These are phyloP conservation scores for Escarpia spicata DNA, from an alignment of 2,888 invertebrate genomes.

Conservation along the genomic window DNA sequence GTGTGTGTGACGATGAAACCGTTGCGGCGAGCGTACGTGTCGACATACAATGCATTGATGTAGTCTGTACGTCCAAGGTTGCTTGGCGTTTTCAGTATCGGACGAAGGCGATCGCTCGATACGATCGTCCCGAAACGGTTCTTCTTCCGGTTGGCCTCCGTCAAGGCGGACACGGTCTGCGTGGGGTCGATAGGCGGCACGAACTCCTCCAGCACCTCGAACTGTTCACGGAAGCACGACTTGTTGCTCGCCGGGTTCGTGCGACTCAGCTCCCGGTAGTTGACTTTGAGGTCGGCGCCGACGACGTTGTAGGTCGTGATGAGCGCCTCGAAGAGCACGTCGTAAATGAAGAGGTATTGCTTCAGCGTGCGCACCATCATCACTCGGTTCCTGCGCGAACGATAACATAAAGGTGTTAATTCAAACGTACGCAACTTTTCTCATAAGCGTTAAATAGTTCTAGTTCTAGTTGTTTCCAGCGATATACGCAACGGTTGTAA, in stretches of 20 bases:
- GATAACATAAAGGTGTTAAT: neutral
- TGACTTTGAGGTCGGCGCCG: slow-evolving; percentile 51
- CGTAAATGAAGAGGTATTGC: slow-evolving; percentile 63
- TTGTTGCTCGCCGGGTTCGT: slow-evolving; percentile 48
- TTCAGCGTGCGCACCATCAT: slow-evolving; percentile 62
- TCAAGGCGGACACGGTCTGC: slow-evolving; percentile 48
- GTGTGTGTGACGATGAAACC: slow-evolving; percentile 63
- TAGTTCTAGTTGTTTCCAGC: too few species aligned
- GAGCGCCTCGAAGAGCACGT: slow-evolving; percentile 60
- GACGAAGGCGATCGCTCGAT: slow-evolving; percentile 42
- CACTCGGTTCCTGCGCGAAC: slow-evolving; percentile 41
- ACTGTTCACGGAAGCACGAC: slow-evolving; percentile 56
- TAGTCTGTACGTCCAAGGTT: slow-evolving; percentile 54
- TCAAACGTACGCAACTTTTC: neutral
- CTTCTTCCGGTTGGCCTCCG: slow-evolving; percentile 51
- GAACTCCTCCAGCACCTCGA: slow-evolving; percentile 52
- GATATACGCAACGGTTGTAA: too few species aligned
- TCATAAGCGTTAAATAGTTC: too few species aligned
- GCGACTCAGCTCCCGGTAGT: slow-evolving; percentile 45
- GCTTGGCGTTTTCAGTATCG: slow-evolving; percentile 48
- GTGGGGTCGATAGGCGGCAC: slow-evolving; percentile 45
- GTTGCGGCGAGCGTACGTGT: slow-evolving; percentile 52
- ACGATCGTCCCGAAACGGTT: slow-evolving; percentile 58
- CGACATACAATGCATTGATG: slow-evolving; percentile 63
- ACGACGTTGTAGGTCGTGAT: slow-evolving; percentile 54